These are phyloP conservation scores for Limanda limanda DNA, from an alignment of 2,113 vertebrate species.

Conservation along the genomic window DNA sequence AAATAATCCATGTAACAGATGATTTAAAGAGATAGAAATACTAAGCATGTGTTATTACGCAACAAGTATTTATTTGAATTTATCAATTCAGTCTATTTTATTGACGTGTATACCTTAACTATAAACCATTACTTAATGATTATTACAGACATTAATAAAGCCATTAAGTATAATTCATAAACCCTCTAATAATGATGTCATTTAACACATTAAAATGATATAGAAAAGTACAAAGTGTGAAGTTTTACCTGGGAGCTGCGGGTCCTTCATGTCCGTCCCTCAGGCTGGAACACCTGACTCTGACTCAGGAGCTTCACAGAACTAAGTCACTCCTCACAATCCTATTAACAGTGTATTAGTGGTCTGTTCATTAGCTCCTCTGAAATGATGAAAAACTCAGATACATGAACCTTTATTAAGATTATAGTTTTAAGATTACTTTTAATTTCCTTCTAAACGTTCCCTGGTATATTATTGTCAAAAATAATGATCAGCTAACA, in stretches of 20 bases:
- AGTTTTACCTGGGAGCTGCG: constrained; percentile 73
- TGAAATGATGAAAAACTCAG: constrained; percentile 22
- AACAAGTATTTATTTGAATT: neutral
- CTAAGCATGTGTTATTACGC: neutral
- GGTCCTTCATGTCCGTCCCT: constrained; percentile 76
- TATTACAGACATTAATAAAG: neutral
- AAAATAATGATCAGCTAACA: too few species aligned
- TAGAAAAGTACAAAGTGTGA: neutral
- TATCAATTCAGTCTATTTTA: neutral
- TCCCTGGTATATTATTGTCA: too few species aligned
- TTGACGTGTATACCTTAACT: neutral
- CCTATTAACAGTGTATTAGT: constrained; percentile 80
- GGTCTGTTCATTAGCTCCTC: constrained; percentile 37
- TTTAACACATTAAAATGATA: neutral
- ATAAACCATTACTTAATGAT: neutral
- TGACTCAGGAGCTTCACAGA: constrained; percentile 36
- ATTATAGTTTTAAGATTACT: neutral
- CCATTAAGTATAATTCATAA: neutral
- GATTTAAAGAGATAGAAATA: neutral
- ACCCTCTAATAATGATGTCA: neutral
- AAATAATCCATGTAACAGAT: neutral
- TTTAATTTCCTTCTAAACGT: neutral
- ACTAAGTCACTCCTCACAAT: constrained; percentile 69
- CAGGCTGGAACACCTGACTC: constrained; percentile 48
- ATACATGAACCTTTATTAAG: neutral